Evolutionary conservation across 2,113 vertebrate species (phyloP).

Genomic region (Pontoporia blainvillei): DNA sequence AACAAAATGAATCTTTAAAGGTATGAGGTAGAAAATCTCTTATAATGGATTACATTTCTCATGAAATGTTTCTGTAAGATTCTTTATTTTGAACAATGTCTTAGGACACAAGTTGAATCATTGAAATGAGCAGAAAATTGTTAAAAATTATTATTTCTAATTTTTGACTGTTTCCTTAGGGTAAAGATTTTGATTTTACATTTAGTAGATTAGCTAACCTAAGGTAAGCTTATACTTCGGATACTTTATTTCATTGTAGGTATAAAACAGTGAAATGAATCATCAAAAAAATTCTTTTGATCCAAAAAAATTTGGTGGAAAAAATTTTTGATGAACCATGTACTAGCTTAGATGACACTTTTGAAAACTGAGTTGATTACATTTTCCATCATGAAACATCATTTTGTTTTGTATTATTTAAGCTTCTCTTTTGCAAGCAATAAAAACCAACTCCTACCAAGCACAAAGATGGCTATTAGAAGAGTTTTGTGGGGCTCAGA

Average conservation of each 20-base stretch:
- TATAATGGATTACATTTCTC: not conserved
- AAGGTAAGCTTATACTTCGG: not conserved
- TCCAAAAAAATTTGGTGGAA: not conserved
- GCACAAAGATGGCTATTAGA: not conserved
- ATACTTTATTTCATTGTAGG: not conserved
- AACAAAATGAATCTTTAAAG: not conserved
- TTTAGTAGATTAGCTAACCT: not conserved
- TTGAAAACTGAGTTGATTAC: not conserved
- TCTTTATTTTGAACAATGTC: not conserved
- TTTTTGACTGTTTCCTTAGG: not conserved
- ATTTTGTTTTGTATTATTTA: not conserved
- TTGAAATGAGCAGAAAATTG: not conserved
- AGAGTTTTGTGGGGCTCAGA: not conserved
- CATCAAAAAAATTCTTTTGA: not conserved
- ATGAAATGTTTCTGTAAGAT: not conserved
- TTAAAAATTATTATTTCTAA: not conserved
- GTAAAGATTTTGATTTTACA: not conserved
- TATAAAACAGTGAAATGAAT: not conserved
- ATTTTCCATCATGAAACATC: not conserved
- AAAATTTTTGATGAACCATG: not conserved
- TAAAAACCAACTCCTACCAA: not conserved
- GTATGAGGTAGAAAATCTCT: not conserved
- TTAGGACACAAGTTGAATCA: not conserved
- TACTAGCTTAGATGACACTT: not conserved
- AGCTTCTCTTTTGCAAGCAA: not conserved